Conservation (phyloP, 2,797 vertebrate genomes). For the Periophthalmus magnuspinnatus region DNA sequence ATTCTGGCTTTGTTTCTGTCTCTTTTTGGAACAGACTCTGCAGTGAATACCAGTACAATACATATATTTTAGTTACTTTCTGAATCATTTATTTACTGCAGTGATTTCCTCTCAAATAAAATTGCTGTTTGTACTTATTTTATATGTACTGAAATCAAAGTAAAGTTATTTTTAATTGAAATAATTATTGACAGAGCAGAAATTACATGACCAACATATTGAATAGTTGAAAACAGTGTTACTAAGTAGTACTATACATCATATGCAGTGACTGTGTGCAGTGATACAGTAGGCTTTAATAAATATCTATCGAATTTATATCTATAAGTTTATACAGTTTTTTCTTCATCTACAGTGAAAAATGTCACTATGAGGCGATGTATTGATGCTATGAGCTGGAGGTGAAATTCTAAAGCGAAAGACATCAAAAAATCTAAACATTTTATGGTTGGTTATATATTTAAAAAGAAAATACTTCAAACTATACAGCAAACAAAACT, state of each 20-base stretch:
- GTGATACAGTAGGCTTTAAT: not conserved
- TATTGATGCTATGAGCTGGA: not conserved
- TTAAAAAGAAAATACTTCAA: not conserved
- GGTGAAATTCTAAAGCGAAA: not conserved
- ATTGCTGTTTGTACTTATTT: too few species aligned
- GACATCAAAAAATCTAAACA: not conserved
- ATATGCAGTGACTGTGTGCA: not conserved
- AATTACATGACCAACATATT: too few species aligned
- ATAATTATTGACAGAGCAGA: too few species aligned
- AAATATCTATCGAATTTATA: too few species aligned
- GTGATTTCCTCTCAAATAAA: too few species aligned
- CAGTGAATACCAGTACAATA: not conserved
- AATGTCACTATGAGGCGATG: not conserved
- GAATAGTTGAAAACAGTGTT: too few species aligned
- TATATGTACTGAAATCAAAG: too few species aligned
- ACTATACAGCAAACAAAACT: not conserved
- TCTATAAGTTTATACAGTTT: not conserved
- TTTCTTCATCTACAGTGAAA: not conserved
- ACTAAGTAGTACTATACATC: too few species aligned
- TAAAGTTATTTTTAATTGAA: too few species aligned
- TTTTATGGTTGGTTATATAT: not conserved
- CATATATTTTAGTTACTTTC: too few species aligned
- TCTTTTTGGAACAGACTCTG: conserved; percentile 1
- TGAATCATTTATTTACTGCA: too few species aligned
- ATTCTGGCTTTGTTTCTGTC: conserved; percentile 30